Percentiles rank a stretch among this genome's conserved stretches.
Evolutionary conservation across 2,113 vertebrate genomes (phyloP).

Genomic region (Sinocyclocheilus maitianheensis): DNA sequence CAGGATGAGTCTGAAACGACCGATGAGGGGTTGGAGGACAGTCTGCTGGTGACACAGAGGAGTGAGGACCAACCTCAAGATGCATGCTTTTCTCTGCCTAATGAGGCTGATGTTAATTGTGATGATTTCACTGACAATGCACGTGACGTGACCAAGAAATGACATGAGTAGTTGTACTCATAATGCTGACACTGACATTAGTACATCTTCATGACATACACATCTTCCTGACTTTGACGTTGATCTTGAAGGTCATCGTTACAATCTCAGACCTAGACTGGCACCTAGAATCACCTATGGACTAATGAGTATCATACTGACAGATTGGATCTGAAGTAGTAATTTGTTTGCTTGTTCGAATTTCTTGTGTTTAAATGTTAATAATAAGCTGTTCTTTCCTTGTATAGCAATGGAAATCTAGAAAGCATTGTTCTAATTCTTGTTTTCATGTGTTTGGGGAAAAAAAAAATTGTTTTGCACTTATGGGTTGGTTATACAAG

Average conservation of each 20-base stretch:
- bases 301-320: constrained; percentile 9
- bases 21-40: no score
- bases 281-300: constrained; percentile 24
- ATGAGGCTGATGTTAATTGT: neutral
- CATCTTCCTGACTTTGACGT: neutral
- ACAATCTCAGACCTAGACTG: constrained; percentile 13
- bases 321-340: neutral
- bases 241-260: neutral
- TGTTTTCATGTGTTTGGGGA: no score
- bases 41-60: no score
- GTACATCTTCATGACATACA: no score
- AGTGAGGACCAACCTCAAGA: neutral
- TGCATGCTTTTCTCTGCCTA: neutral
- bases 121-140: neutral
- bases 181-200: neutral
- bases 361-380: neutral
- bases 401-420: no score
- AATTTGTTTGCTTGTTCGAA: no score
- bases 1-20: no score
- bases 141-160: neutral
- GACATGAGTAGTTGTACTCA: no score
- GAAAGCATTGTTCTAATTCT: no score
- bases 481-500: no score
- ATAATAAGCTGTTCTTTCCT: no score
- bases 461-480: no score